Evolutionary conservation across 1,140 invertebrate species (phyloP), one percentile per base, ranked within the genome.

Genomic region (Nasonia longicornis): DNA sequence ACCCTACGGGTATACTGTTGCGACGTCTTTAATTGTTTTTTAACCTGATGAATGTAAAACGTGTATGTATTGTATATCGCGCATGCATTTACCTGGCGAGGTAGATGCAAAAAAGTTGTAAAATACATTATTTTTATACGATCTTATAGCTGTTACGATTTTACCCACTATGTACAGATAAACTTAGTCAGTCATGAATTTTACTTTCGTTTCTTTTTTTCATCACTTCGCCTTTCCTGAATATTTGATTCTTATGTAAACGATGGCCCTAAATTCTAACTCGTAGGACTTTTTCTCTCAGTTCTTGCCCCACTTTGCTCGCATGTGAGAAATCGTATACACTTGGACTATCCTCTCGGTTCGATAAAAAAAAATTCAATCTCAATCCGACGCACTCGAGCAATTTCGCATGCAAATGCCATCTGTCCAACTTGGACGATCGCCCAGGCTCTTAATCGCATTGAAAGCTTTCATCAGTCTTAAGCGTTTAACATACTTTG

Each of bases 71-170:
- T 58, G 52, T 58, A 11, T 75, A 63, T 63, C 14, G 58, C 42
- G 58, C 42, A 12, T 52, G 42, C 12, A 29, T 69, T 69, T 77
- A 69, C n/a, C 26, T 48, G 10, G 14, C 11, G 22, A 16, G 66
- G 26, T 77, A 69, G 0, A 26, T 69, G 66, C 66, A 45, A 42
- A 11, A 16, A 38, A 70, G 16, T 52, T 78, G 31, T 78, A 78
- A 78, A 35, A 78, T 71, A 77, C 26, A 58, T 71, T 78, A 77
- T 71, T 78, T 78, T 78, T 78, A 58, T 78, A 78, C 26, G 7
- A 78, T 35, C 42, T 29, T 67, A 67, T 31, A 31, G 66, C 66
- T 69, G 11, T 31, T 29, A 69, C 26, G 1, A 35, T 69, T 69
- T 69, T 31, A 58, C 3, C 52, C 16, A 58, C 52, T 58, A 4